phyloP scores from a whole-genome alignment of 2,888 invertebrate species.

The Coecobrya sp. region DNA sequence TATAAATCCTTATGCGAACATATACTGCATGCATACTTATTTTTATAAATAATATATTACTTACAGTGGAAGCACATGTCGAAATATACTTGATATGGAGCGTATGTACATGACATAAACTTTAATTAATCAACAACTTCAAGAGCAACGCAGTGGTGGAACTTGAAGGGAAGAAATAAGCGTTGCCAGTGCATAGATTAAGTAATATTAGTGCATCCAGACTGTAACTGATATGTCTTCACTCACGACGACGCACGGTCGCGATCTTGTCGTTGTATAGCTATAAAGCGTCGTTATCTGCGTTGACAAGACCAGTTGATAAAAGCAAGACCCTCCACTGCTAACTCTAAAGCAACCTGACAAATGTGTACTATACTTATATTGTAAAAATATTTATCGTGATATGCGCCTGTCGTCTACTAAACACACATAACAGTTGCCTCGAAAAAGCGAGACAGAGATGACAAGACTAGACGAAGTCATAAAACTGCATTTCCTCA shows the following conservation, averaged over 20 bases:
- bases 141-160: not conserved
- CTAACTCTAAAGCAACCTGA: constrained; percentile 4
- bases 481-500: constrained; percentile 87
- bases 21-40: not conserved
- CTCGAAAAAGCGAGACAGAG: constrained; percentile 4
- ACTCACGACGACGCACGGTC: constrained; percentile 6
- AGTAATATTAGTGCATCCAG: constrained; percentile 59
- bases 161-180: constrained; percentile 8
- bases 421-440: not conserved
- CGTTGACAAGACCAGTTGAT: constrained; percentile 73
- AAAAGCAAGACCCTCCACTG: constrained; percentile 60
- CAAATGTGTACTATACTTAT: not conserved
- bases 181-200: constrained; percentile 48
- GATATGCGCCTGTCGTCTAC: too few relatives aligned
- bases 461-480: constrained; percentile 73
- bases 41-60: too few relatives aligned
- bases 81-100: constrained; percentile 69
- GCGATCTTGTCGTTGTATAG: not conserved
- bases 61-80: not conserved
- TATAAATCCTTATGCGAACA: not conserved
- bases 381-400: not conserved
- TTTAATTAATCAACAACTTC: constrained; percentile 75
- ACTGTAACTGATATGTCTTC: constrained; percentile 71
- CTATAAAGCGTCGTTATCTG: not conserved
- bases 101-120: constrained; percentile 76